Percentiles rank a stretch among this genome's conserved stretches.
These are phyloP conservation scores for Dasysyrphus albostriatus DNA, from an alignment of 2,888 invertebrate species.

Conservation along the genomic window DNA sequence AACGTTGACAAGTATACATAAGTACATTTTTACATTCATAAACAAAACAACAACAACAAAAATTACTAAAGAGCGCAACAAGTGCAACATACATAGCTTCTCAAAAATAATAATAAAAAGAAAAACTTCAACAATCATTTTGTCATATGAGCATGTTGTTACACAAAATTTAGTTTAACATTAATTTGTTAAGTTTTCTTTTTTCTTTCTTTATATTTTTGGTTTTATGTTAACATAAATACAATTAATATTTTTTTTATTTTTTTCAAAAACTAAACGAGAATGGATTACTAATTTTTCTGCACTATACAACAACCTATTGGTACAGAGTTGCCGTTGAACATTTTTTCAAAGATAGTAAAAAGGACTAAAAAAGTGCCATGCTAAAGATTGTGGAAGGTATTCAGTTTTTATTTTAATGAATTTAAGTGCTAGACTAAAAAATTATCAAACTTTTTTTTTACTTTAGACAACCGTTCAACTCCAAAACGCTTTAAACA, in stretches of 20 bases:
- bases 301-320: neutral
- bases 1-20: constrained; percentile 19
- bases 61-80: neutral
- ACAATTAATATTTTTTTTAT: constrained; percentile 24
- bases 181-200: constrained; percentile 23
- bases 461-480: too few relatives aligned
- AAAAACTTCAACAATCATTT: constrained; percentile 20
- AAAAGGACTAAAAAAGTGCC: too few relatives aligned
- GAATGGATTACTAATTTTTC: constrained; percentile 50
- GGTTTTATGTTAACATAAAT: constrained; percentile 42
- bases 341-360: neutral
- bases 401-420: too few relatives aligned
- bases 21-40: constrained; percentile 21
- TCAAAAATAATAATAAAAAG: neutral
- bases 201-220: constrained; percentile 7
- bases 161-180: constrained; percentile 22
- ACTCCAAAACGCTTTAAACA: too few relatives aligned
- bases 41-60: neutral
- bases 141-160: constrained; percentile 21
- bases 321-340: neutral
- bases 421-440: too few relatives aligned
- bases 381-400: too few relatives aligned
- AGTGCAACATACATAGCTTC: constrained; percentile 6
- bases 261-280: constrained; percentile 3
- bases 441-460: too few relatives aligned